Evolutionary conservation across 2,888 invertebrate species (phyloP).

Genomic region (Ormyrus thymus): DNA sequence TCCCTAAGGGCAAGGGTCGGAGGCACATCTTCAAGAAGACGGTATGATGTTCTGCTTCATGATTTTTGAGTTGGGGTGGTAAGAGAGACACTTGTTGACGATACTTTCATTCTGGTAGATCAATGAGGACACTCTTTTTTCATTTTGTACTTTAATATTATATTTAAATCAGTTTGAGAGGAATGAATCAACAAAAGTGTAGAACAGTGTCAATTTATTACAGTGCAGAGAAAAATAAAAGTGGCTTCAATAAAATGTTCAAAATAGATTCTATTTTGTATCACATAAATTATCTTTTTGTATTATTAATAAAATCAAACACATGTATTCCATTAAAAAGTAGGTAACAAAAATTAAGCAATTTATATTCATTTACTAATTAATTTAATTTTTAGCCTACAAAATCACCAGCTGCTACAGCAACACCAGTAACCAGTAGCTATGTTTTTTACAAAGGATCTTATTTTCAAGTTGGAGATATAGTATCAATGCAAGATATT

Average conservation of each 20-base stretch:
- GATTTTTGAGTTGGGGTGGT: too few species aligned
- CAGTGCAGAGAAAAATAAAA: too few species aligned
- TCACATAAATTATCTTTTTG: not conserved
- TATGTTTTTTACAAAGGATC: constrained; percentile 86
- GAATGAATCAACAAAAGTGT: too few species aligned
- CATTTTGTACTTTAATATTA: not conserved
- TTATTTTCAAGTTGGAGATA: constrained; percentile 93
- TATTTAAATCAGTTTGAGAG: too few species aligned
- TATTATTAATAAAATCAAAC: not conserved
- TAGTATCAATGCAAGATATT: constrained; percentile 88
- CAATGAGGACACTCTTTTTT: not conserved
- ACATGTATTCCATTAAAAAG: too few species aligned
- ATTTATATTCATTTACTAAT: not conserved
- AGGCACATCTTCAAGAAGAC: constrained; percentile 86
- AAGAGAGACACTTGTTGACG: too few species aligned
- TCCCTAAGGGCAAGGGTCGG: constrained; percentile 84
- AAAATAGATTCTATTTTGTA: not conserved
- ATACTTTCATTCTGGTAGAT: too few species aligned
- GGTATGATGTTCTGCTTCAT: constrained; percentile 58
- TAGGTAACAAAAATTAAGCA: too few species aligned
- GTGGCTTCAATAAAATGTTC: too few species aligned
- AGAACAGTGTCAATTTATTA: too few species aligned
- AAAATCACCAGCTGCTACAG: constrained; percentile 87
- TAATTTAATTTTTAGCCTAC: constrained; percentile 77
- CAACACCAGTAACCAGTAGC: constrained; percentile 88